Evolutionary conservation across 2,797 vertebrate species (phyloP).

Genomic region (Poecile montanus): DNA sequence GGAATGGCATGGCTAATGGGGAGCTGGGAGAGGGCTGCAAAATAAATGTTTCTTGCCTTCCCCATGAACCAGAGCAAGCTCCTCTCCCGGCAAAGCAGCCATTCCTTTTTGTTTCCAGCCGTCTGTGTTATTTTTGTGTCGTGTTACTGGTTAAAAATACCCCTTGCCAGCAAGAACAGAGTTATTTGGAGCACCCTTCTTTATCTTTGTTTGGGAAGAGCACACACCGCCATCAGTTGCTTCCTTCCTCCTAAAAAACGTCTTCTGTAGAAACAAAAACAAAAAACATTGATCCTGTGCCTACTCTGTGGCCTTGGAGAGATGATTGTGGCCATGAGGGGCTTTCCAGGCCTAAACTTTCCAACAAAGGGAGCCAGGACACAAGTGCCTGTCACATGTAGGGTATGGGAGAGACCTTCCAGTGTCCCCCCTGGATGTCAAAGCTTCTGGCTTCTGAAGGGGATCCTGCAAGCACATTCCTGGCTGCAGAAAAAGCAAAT

Average conservation of each 20-base stretch:
- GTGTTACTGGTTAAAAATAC: slow-evolving; percentile 46
- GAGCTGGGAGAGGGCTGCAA: neutral
- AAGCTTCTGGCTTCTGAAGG: neutral
- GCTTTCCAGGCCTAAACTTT: neutral
- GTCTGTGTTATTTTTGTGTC: neutral
- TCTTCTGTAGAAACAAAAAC: neutral
- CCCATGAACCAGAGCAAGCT: neutral
- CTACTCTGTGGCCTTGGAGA: neutral
- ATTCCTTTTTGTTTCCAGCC: neutral
- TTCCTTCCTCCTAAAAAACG: neutral
- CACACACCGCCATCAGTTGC: neutral
- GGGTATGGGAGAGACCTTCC: neutral
- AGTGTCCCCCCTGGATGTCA: neutral
- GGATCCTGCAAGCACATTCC: neutral
- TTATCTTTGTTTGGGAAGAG: slow-evolving; percentile 61
- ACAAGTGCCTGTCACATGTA: neutral
- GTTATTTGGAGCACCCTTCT: slow-evolving; percentile 61
- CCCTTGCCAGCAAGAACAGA: slow-evolving; percentile 25
- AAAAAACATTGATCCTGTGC: neutral
- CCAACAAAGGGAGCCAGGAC: neutral
- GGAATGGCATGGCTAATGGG: neutral
- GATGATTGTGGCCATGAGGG: too few relatives aligned
- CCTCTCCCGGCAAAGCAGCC: neutral
- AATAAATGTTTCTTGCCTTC: neutral
- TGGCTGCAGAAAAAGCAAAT: neutral